Evolutionary conservation across 2,888 invertebrate species (phyloP), one percentile per base, ranked within the genome.

Genomic region (Ophonus ardosiacus): DNA sequence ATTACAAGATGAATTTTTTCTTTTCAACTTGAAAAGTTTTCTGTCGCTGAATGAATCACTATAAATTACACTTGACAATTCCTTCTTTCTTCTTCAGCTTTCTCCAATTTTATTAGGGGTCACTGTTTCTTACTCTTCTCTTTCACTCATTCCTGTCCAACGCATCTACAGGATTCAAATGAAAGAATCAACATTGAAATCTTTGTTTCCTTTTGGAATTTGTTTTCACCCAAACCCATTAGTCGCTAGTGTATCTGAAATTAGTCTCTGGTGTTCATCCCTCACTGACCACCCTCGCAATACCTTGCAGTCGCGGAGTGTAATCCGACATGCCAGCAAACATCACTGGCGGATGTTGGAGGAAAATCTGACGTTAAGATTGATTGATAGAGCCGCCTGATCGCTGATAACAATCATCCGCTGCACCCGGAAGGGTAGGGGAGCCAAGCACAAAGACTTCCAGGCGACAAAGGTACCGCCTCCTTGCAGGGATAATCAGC

Each of bases 381-480:
- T 91, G 91, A 91, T 91, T 91, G 91, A 91, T 91, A 90, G 90
- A 90, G 90, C 88, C 86, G 81, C 87, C 87, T 86, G 88, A 88
- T 87, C 84, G 84, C 63, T 84, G 84, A 84, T 84, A 84, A 84
- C 78, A 76, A 84, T 76, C 31, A 51, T 56, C 57, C 79, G 31
- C 43, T 74, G 38, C 51, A 51, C 6, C 24, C 65, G 24, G 43
- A 13, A 51, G 43, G 43, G 43, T 13, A 51, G 10, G 43, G 43
- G 43, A 13, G 43, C 31, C 31, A 3, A 31, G 13, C 43, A 51
- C 43, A 51, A 51, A 51, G 43, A 51, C 43, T 51, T 13, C 10
- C 43, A 13, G 43, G 43, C 43, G 43, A 51, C 43, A 51, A 51
- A 51, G 43, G 43, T 51, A 6, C 43, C 43, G 43, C 43, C 43